Base-by-base conservation (phyloP, 2,113 vertebrate genomes). In the Anas platyrhynchos region DNA sequence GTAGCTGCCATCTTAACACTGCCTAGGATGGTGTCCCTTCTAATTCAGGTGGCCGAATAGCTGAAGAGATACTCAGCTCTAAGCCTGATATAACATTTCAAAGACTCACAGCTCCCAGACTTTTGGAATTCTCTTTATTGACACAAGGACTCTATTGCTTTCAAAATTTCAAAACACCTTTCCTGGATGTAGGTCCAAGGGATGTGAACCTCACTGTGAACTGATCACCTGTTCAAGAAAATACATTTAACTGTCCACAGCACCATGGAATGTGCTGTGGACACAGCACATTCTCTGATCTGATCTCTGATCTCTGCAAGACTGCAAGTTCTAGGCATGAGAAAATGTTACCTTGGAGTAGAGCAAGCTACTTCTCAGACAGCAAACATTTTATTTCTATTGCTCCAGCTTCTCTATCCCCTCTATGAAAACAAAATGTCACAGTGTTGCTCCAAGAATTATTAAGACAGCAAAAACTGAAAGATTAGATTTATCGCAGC, bases 401-500 rank as follows among this genome's bases (percentile, higher is more conserved):
- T 59, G 36, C 29, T 79, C 41, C 16, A 79, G 59, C 20, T 29
- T 72, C 91, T 75, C 52, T 6, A 38, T 91, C 66, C 50, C 50
- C 63, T 91, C 92, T 90, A 95, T 2, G 0, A 94, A 97, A 96
- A 93, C 89, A 96, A 97, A 96, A 86, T 84, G 76, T 95, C 95
- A 87, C 95, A 86, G 80, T 74, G 74, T 62, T 94, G 72, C 96
- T 95, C 89, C 7, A 56, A 95, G 94, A 98, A 97, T 98, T 98
- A 98, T 98, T 98, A 98, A 97, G 93, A 98, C 97, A 96, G 95
- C 96, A 91, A 96, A 95, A 68, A 13, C 91, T 94, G 97, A 97
- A 98, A 98, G 97, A 98, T 98, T 96, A 98, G 98, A 98, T 98
- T 98, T 98, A 98, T 98, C 29, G 13, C 94, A 97, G 95, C 95